phyloP scores from a whole-genome alignment of 2,888 invertebrate genomes.

The Acrobasis suavella region DNA sequence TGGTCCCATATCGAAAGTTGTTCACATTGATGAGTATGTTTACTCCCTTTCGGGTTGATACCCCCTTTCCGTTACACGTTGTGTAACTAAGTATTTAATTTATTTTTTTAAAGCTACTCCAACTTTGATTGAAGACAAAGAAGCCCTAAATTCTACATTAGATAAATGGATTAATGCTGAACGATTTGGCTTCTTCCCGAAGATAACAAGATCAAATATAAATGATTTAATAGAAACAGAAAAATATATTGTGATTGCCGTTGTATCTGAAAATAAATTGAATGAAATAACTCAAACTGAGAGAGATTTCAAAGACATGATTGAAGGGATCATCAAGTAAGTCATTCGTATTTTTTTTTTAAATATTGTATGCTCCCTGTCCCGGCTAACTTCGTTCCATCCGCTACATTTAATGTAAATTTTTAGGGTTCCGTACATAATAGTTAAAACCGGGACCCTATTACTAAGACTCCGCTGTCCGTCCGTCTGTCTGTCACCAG shows the following conservation, averaged over 20 bases:
- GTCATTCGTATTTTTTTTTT: constrained; percentile 33
- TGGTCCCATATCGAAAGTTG: no score
- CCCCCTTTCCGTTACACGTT: no score
- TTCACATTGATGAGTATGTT: no score
- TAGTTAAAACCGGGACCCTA: no score
- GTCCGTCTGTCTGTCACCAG: no score
- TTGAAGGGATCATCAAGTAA: constrained; percentile 88
- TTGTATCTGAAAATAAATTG: constrained; percentile 93
- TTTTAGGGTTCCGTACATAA: no score
- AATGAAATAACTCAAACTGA: constrained; percentile 91
- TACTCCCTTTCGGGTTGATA: no score
- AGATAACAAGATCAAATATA: constrained; percentile 91
- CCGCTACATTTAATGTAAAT: no score
- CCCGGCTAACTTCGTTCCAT: no score
- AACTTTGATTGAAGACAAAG: constrained; percentile 53
- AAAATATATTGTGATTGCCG: constrained; percentile 93
- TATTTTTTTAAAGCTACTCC: constrained; percentile 47
- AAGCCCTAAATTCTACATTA: constrained; percentile 85
- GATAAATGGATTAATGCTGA: constrained; percentile 95
- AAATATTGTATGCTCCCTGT: no score
- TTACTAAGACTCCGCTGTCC: no score
- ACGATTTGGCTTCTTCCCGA: constrained; percentile 93
- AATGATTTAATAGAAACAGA: constrained; percentile 92
- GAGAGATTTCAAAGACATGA: constrained; percentile 91
- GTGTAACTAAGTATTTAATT: not conserved